Evolutionary conservation across 1,140 invertebrate genomes (phyloP), one percentile per base, ranked within the genome.

Genomic region (Pseudoatta argentina): DNA sequence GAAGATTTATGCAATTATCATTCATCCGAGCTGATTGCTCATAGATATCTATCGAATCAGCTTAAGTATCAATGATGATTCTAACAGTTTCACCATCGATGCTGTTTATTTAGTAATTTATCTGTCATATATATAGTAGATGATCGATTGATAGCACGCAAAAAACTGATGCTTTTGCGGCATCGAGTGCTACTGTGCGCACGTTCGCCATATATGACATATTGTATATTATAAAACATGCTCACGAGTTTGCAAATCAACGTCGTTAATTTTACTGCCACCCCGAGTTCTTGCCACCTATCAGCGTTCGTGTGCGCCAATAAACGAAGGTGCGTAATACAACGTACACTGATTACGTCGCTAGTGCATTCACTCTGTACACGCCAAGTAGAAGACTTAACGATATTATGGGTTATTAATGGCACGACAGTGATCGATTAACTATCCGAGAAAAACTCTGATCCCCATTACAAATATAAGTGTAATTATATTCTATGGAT

Each of bases 401-500:
- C 86, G 86, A 85, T 73, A 85, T 71, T 63, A 61, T 63, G 21
- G 24, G 57, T 89, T 89, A 88, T 79, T 79, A 86, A 73, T 64
- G 67, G 59, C 8, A 48, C n/a, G 66, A 88, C 66, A 61, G 53
- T 82, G 77, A 89, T 89, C 87, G 87, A 89, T 89, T 77, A 86
- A 61, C 55, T 39, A n/a, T 48, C 18, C 18, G 21, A 69, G 53
- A 59, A 71, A 48, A 86, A 78, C 55, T 69, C 66, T 63, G 55
- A 83, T 88, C 27, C 61, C n/a, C 39, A 86, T 78, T 88, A 86
- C 53, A 78, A 85, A 75, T 89, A 86, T 82, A 89, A 44, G 48
- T 61, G 21, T 89, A 89, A 89, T 89, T 86, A 85, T 77, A 76
- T 18, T 21, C 16, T 69, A 21, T n/a, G 27, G 76, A 64, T 18